phyloP scores from a whole-genome alignment of 2,797 vertebrate species.

The Allobates femoralis region DNA sequence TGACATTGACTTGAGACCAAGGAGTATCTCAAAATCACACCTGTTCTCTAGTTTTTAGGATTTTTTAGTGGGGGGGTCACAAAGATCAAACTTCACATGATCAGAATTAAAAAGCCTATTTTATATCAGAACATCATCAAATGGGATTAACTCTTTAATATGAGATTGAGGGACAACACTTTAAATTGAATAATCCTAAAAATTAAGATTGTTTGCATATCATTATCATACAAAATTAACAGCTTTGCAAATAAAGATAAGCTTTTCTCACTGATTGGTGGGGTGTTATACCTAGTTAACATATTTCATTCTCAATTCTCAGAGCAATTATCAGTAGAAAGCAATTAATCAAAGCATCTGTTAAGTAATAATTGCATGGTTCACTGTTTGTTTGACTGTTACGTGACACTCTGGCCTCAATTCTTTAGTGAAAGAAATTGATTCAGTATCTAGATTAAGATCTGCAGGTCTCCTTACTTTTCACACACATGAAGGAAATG shows the following conservation, averaged over 20 bases:
- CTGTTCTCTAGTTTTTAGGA: no score
- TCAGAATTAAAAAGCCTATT: neutral
- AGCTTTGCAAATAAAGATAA: neutral
- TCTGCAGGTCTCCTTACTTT: neutral
- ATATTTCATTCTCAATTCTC: constrained; percentile 31
- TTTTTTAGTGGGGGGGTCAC: neutral
- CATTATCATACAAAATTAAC: constrained; percentile 8
- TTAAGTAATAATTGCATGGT: constrained; percentile 41
- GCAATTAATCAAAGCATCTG: constrained; percentile 50
- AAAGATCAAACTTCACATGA: neutral
- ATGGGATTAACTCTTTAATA: neutral
- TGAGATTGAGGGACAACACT: neutral
- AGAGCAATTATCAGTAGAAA: constrained; percentile 48
- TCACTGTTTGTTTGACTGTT: constrained; percentile 34
- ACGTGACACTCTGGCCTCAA: constrained; percentile 28
- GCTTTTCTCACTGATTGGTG: neutral
- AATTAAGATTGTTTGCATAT: neutral
- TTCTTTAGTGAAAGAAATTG: neutral
- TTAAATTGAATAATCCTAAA: neutral
- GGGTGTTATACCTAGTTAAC: constrained; percentile 26
- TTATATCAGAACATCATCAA: neutral
- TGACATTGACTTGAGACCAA: neutral
- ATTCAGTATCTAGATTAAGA: constrained; percentile 24
- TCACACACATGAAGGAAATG: neutral
- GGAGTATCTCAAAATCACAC: neutral